These are phyloP conservation scores for Tiliacea aurago DNA, from an alignment of 2,888 invertebrate genomes.

Conservation along the genomic window DNA sequence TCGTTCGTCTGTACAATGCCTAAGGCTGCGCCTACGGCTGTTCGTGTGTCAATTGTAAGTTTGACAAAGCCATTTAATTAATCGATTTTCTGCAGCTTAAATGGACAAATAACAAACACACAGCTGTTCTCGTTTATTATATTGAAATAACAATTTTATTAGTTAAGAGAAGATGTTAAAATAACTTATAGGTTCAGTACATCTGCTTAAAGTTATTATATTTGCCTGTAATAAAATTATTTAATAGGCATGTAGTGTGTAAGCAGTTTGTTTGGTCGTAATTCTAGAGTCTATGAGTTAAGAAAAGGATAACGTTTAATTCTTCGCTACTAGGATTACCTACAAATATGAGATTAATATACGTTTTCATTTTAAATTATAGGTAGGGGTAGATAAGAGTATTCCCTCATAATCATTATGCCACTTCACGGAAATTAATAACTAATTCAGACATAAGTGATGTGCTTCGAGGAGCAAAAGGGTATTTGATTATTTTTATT, in stretches of 20 bases:
- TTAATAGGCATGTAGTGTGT: conserved; percentile 34
- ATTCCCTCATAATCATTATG: not conserved
- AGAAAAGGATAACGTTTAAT: not conserved
- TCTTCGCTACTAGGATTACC: not conserved
- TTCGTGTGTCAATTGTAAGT: conserved; percentile 25
- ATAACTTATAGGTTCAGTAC: conserved; percentile 52
- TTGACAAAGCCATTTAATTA: conserved; percentile 46
- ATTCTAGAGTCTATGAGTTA: not conserved
- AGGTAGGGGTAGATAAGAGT: not conserved
- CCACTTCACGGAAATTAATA: not conserved
- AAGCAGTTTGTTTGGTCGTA: conserved; percentile 13
- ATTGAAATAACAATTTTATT: conserved; percentile 60
- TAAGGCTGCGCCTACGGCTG: conserved; percentile 40
- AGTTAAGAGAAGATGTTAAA: conserved; percentile 39
- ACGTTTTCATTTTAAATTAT: not conserved
- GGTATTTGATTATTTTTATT: too few species aligned
- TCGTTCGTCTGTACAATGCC: conserved; percentile 9
- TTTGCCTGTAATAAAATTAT: conserved; percentile 53
- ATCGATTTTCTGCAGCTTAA: conserved; percentile 50
- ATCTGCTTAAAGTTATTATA: conserved; percentile 55
- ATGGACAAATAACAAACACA: conserved; percentile 36
- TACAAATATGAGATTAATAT: too few species aligned
- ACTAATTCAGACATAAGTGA: not conserved
- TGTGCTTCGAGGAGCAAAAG: too few species aligned
- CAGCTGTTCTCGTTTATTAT: conserved; percentile 54